Percentiles rank a stretch among this genome's conserved stretches.
phyloP scores from a whole-genome alignment of 1,140 invertebrate species.

The Caenorhabditis brenneri region DNA sequence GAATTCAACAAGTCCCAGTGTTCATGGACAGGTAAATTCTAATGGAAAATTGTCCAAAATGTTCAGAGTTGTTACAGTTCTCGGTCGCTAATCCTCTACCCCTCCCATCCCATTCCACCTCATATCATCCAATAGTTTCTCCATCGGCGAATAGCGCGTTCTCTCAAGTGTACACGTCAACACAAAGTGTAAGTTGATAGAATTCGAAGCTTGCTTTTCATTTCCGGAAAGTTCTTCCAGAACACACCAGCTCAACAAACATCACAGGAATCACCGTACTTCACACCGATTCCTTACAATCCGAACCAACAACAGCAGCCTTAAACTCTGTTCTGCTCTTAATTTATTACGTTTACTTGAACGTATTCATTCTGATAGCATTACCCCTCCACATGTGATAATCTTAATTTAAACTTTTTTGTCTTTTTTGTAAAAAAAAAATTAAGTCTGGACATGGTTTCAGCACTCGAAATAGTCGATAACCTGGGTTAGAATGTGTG shows the following conservation, averaged over 20 bases:
- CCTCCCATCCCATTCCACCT: background rate
- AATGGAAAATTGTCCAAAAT: background rate
- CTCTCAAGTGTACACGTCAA: constrained; percentile 4
- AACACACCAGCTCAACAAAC: background rate
- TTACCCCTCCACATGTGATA: background rate
- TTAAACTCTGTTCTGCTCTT: background rate
- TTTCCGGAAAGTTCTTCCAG: background rate
- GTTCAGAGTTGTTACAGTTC: background rate
- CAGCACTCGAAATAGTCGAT: background rate
- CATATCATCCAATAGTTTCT: background rate
- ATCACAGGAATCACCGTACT: background rate
- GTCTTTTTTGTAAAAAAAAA: background rate
- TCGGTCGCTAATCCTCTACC: constrained; percentile 45
- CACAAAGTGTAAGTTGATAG: background rate
- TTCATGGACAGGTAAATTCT: background rate
- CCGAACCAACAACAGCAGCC: constrained; percentile 3
- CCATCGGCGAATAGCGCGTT: constrained; percentile 46
- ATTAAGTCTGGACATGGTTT: background rate
- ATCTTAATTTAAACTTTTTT: background rate
- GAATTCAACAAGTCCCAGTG: background rate
- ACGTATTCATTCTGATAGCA: background rate
- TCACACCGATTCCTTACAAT: constrained; percentile 17
- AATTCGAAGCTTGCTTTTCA: background rate
- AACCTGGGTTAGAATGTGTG: constrained; percentile 23
- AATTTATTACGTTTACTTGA: background rate